Conservation (phyloP, 2,113 vertebrate genomes). For the Pavo muticus region DNA sequence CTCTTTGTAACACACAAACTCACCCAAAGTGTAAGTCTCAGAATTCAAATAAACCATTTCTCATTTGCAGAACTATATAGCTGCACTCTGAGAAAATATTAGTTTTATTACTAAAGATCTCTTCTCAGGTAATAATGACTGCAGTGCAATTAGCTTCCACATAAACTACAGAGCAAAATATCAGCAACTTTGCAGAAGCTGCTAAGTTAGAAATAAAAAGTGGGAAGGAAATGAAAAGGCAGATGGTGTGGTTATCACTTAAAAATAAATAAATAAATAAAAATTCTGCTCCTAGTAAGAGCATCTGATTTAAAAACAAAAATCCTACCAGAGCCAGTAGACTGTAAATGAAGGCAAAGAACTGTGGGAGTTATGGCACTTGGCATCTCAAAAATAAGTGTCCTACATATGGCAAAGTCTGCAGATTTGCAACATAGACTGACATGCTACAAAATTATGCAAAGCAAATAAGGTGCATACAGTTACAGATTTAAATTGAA, state of each 20-base stretch:
- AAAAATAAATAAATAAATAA: background rate
- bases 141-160: background rate
- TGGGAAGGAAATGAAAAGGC: background rate
- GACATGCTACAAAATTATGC: background rate
- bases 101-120: background rate
- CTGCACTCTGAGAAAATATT: background rate
- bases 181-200: background rate
- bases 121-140: background rate
- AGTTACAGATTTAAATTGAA: background rate
- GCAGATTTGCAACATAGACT: background rate
- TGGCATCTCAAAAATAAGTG: conserved; percentile 26
- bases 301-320: background rate
- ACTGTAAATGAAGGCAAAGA: background rate
- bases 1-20: background rate
- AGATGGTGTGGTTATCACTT: conserved; percentile 4
- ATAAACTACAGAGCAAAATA: background rate
- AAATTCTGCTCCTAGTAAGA: background rate
- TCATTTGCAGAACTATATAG: background rate
- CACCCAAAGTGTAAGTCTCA: background rate
- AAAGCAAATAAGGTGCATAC: background rate
- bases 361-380: conserved; percentile 5
- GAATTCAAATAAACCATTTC: background rate
- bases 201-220: background rate
- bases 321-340: background rate
- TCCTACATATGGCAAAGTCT: background rate